Base-by-base conservation (phyloP, 1,140 invertebrate genomes). In the Diuraphis noxia region DNA sequence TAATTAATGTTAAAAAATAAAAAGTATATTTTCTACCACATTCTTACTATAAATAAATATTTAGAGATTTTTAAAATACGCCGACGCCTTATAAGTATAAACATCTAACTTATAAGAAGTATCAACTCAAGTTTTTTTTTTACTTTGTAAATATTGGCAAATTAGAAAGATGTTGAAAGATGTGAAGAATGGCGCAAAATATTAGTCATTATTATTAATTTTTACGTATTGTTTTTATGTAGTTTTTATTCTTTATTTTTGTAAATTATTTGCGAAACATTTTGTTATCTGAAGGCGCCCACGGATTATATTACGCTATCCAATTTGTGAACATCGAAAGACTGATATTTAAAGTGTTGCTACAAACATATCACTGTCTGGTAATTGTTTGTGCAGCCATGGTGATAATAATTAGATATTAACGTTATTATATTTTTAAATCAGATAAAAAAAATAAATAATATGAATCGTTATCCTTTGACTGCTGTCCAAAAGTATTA, bases 291-390 rank as follows among this genome's bases (percentile, higher is more conserved):
- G n/a, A 91, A 91, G 88, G 89, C 89, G 72, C 72, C 89, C 89
- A 91, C 89, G 77, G 72, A 91, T 91, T 79, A 81, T 82, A 79
- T 46, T 91, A 81, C 77, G 36, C 82, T 91, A 91, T 91, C 89
- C 89, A 46, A 91, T 82, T 52, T 82, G 89, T 91, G 34, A 91
- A 91, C 89, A 91, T 91, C 89, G 43, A 91, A 91, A 91, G 89
- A 91, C 89, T 91, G 89, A 91, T 91, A 91, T 91, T 91, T 91
- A 91, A 91, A 91, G 77, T 82, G 89, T 91, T 91, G 89, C 36
- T 17, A 38, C 89, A 91, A 91, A 81, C 89, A 91, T 52, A 91
- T 49, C 34, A 41, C 52, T 90, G 43, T 91, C 34, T 82, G 72
- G 23, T 81, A 81, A 91, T 88, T 91, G 89, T 79, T 90, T 90